These are phyloP conservation scores for Pollenia angustigena DNA, from an alignment of 2,888 invertebrate genomes.

Conservation along the genomic window DNA sequence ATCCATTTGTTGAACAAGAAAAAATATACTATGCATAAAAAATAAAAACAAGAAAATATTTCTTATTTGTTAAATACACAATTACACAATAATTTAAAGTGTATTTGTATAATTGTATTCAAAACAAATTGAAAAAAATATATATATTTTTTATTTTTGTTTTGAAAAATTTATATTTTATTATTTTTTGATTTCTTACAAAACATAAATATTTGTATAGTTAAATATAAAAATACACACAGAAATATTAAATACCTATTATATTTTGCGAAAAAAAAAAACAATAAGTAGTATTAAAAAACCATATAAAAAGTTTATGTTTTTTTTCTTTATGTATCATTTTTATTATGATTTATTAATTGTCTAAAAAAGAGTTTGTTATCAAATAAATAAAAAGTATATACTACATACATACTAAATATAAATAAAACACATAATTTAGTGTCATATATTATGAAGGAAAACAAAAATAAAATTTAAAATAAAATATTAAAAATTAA, in stretches of 20 bases:
- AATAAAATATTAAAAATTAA: conserved; percentile 54
- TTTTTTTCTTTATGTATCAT: conserved; percentile 51
- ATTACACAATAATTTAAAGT: conserved; percentile 51
- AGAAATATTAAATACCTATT: conserved; percentile 71
- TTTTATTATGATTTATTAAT: conserved; percentile 59
- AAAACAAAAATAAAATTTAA: conserved; percentile 60
- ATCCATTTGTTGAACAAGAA: conserved; percentile 71
- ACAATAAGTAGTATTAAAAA: conserved; percentile 70
- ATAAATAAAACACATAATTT: conserved; percentile 72
- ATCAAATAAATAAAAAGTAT: conserved; percentile 64
- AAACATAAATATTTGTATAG: conserved; percentile 66
- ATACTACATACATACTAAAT: conserved; percentile 58
- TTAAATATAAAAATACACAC: conserved; percentile 77
- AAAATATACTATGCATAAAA: neutral
- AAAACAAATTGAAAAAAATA: conserved; percentile 55
- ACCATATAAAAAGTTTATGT: conserved; percentile 45
- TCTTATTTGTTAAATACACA: conserved; percentile 69
- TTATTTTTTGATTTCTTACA: conserved; percentile 56
- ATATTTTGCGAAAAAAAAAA: conserved; percentile 68
- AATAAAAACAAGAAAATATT: conserved; percentile 38
- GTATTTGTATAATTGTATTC: conserved; percentile 67
- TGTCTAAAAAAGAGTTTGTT: conserved; percentile 70
- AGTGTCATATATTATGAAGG: conserved; percentile 73
- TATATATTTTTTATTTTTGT: conserved; percentile 58
- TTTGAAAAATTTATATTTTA: conserved; percentile 58